Base-by-base conservation (phyloP, 2,113 vertebrate species). In the Columba janthina region DNA sequence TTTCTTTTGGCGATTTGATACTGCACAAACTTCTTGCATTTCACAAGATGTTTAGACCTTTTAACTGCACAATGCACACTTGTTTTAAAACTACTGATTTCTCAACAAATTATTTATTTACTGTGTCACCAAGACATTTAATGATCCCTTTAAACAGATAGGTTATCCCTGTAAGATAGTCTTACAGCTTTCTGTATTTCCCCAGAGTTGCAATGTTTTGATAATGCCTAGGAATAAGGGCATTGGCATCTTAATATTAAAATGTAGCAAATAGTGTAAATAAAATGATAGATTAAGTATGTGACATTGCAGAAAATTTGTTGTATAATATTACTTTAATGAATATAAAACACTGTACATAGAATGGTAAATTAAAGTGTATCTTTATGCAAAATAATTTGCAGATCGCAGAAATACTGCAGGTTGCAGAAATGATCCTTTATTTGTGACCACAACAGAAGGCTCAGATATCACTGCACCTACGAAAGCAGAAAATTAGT, bases 271-370 rank as follows among this genome's bases (percentile, higher is more conserved):
- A 72, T 0, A 94, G 31, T 98, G 97, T 98, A 98, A 97, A 98
- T 97, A 98, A 93, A 92, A 88, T 54, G 31, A 69, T 2, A 91
- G 93, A 78, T 75, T 92, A 96, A 90, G 38, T 93, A 85, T 75
- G 90, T 96, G 80, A 93, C 64, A 87, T 61, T 80, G 80, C 77
- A 94, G 81, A 97, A 94, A 86, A 64, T 65, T 40, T 97, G 96
- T 93, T 98, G 94, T 98, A 97, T 96, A 98, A 98, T 99, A 98
- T 94, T 99, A 95, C 73, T 97, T 97, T 98, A 97, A 96, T 97
- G 95, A 97, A 94, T 96, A 94, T 81, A 77, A 96, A 97, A 38
- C 74, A 70, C 32, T 98, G 98, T 98, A 98, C 95, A 98, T 97
- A 97, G 29, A 96, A 79, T 73, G 50, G 72, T 94, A 92, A 94